Conservation (phyloP, 2,113 vertebrate genomes). For the Bathybates hornii region DNA sequence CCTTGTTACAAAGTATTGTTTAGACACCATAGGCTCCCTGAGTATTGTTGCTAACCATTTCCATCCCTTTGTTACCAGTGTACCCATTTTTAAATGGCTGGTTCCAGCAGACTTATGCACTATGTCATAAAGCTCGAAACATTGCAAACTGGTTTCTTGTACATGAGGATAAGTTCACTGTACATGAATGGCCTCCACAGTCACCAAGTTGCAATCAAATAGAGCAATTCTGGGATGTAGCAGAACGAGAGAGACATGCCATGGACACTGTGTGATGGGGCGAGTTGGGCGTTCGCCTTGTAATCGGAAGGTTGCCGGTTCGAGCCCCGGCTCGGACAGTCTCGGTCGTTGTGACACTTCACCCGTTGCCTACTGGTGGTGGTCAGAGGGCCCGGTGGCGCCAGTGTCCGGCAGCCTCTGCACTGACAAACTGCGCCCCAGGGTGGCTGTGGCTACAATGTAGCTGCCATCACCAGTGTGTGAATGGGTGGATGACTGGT, state of each 20-base stretch:
- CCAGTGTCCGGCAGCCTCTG: too few species aligned
- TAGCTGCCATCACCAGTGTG: too few species aligned
- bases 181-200: not conserved
- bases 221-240: not conserved
- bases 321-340: too few species aligned
- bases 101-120: not conserved
- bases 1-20: not conserved
- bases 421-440: too few species aligned
- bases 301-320: too few species aligned
- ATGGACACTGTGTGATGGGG: not conserved
- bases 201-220: not conserved
- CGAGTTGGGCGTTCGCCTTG: too few species aligned
- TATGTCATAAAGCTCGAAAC: not conserved
- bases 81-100: not conserved
- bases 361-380: too few species aligned
- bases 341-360: too few species aligned
- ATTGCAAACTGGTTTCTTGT: not conserved
- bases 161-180: accelerated
- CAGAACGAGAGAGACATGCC: not conserved
- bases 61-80: not conserved
- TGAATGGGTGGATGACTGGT: too few species aligned
- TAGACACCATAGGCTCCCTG: not conserved
- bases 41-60: not conserved
- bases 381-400: too few species aligned
- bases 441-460: too few species aligned